phyloP scores from a whole-genome alignment of 2,888 invertebrate species.

The Spilarctia lutea region DNA sequence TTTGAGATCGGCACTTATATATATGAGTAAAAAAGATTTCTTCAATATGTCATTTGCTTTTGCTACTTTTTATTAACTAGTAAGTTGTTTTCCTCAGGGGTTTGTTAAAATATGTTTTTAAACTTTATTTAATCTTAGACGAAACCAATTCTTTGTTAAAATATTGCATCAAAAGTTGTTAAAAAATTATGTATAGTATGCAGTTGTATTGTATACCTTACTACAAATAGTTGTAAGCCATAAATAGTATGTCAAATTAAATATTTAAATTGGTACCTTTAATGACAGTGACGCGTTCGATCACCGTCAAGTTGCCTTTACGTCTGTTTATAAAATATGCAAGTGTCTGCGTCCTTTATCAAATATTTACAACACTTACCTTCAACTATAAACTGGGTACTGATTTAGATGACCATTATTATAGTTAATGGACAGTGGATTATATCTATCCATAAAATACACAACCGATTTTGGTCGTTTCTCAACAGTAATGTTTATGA shows the following conservation, averaged over 20 bases:
- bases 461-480: slow-evolving; percentile 22
- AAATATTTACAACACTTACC: slow-evolving; percentile 71
- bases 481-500: slow-evolving; percentile 32
- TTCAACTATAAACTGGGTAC: slow-evolving; percentile 62
- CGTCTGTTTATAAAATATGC: slow-evolving; percentile 53
- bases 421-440: slow-evolving; percentile 52
- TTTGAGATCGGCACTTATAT: not conserved
- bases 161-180: not conserved
- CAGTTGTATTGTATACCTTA: slow-evolving; percentile 1
- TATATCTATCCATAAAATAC: slow-evolving; percentile 45
- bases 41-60: not conserved
- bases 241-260: slow-evolving; percentile 27
- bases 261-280: slow-evolving; percentile 33
- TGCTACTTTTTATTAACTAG: not conserved
- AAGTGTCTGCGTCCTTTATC: slow-evolving; percentile 57
- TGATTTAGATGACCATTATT: slow-evolving; percentile 55
- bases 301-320: slow-evolving; percentile 55
- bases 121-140: not conserved
- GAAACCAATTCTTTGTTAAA: not conserved
- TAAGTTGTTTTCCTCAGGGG: not conserved
- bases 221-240: not conserved
- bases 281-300: slow-evolving; percentile 24
- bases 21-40: not conserved
- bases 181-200: not conserved
- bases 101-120: not conserved